phyloP scores from a whole-genome alignment of 2,797 vertebrate genomes.

The Carapus acus region DNA sequence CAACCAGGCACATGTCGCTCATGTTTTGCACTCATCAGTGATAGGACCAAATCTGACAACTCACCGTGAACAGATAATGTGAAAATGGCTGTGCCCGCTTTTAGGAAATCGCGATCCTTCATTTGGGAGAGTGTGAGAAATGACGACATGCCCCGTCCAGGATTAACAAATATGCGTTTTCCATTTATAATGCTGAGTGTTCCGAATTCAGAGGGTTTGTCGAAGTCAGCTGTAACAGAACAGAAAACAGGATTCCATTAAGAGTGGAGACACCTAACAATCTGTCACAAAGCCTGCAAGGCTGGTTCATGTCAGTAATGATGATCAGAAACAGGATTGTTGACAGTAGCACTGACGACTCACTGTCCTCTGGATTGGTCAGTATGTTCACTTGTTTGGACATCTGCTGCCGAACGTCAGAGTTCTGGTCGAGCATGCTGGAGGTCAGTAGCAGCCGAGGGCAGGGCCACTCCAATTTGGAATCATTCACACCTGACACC shows the following conservation, averaged over 20 bases:
- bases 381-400: slow-evolving; percentile 12
- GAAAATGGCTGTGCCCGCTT: too few species aligned
- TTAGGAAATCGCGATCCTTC: too few species aligned
- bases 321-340: neutral
- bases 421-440: slow-evolving; percentile 77
- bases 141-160: too few species aligned
- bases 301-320: neutral
- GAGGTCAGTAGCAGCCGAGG: slow-evolving; percentile 75
- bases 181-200: neutral
- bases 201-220: slow-evolving; percentile 7
- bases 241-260: neutral
- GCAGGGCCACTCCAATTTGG: slow-evolving; percentile 77
- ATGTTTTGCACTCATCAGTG: too few species aligned
- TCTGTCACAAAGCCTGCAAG: neutral
- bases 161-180: too few species aligned
- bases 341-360: neutral
- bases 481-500: slow-evolving; percentile 75
- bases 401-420: slow-evolving; percentile 56
- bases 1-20: too few species aligned
- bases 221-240: slow-evolving; percentile 9
- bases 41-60: too few species aligned
- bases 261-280: too few species aligned
- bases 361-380: slow-evolving; percentile 9
- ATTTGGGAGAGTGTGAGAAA: too few species aligned
- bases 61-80: too few species aligned